Base-by-base conservation (phyloP, 2,888 invertebrate genomes). In the Drosophila mulleri region DNA sequence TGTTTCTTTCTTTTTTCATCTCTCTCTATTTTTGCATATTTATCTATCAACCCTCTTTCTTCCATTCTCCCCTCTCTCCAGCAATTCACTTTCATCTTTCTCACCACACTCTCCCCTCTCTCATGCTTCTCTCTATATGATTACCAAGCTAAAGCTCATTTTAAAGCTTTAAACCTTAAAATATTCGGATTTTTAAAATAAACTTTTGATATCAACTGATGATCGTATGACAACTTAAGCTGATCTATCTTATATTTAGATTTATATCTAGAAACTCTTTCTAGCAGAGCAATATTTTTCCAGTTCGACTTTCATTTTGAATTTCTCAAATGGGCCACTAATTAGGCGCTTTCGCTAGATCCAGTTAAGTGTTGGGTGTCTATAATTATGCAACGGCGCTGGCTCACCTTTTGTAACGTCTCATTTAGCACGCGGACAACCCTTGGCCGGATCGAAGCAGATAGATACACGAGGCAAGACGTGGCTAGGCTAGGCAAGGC, bases 381-480 rank as follows among this genome's bases (percentile, higher is more conserved):
- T 57, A 53, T 60, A 64, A 75, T 75, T 63, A 75, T 74, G 52
- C 67, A n/a, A 29, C 37, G 47, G 59, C 11, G 7, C 16, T 32
- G 20, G 20, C 47, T 57, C 54, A 71, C 72, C 72, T 72, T 59
- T 61, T 54, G 57, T 64, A 73, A 56, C 73, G 65, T 56, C 56
- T 59, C 58, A 62, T 74, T 72, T 74, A 57, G 26, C 39, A 45
- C 23, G 3, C 23, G 53, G 53, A 20, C 60, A 69, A 79, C 76
- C 76, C 76, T 70, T 80, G 75, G 67, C 44, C 18, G 11, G 37
- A 20, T 53, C 20, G 16, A 16, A 14, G 35, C 37, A 16, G 23
- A n/a, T n/a, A 48, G 47, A 29, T 2, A 48, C n/a, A 9, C 47
- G 9, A 26, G 16, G 47, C 47, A 7, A 45, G 45, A 37, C 14